Base-by-base conservation (phyloP, 2,888 invertebrate species). In the Cynaeus angustus region DNA sequence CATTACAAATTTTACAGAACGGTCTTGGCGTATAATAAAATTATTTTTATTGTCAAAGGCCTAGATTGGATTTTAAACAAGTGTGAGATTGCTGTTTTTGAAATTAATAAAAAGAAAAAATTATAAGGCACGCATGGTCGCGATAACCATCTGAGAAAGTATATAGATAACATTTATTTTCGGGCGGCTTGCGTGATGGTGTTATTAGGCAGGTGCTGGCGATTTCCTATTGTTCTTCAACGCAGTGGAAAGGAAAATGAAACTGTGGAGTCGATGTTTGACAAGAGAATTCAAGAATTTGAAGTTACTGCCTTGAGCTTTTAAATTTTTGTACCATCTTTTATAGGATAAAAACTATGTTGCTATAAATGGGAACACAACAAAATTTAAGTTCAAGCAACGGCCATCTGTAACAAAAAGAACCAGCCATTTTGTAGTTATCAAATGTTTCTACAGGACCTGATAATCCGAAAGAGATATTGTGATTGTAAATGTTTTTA, bases 1-100 rank as follows among this genome's bases (percentile, higher is more conserved):
- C 37, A 61, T 61, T 48, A 61, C 61, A 61, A 46, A 48, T 41
- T 56, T 56, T 43, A 56, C 45, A 45, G n/a, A n/a, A 21, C 30
- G 61, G 53, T 65, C 53, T 65, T 53, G 30, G 3, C 14, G 59
- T 8, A 28, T 37, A 66, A 66, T 66, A 16, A 56, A 66, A 66
- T 66, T 56, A 66, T 46, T 66, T 65, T 66, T 66, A 66, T 66
- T 66, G 45, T 66, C 38, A 66, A 16, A 46, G 55, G 56, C 7
- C 28, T 4, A 43, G 55, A 66, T 66, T 66, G 38, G 28, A 9
- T 66, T 56, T 56, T 66, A 56, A 66, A 33, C 30, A 48, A 66
- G 66, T 66, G 55, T 66, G 66, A 66, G 56, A 66, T 66, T 66
- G 28, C 10, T 5, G 7, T 10, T 33, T 28, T 1, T 6, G 16